Conservation (phyloP, 2,888 invertebrate genomes). For the Nasonia oneida region DNA sequence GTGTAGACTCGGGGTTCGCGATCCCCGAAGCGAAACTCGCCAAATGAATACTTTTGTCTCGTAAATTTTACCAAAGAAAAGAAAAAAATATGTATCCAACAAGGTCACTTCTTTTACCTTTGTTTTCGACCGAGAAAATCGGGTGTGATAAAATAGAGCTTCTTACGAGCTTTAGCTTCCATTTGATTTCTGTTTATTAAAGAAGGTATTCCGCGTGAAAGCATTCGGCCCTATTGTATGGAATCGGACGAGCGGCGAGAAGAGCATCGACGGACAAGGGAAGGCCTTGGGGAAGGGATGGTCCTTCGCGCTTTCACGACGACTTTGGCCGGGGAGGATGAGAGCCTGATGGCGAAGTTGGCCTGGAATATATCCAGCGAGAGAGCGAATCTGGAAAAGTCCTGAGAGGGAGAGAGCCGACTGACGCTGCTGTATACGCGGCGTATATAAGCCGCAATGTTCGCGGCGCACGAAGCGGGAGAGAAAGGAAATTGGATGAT, state of each 20-base stretch:
- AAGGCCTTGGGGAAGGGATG: constrained; percentile 45
- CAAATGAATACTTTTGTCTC: constrained; percentile 16
- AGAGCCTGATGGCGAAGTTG: constrained; percentile 62
- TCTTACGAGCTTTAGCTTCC: constrained; percentile 19
- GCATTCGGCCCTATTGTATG: constrained; percentile 39
- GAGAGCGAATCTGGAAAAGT: constrained; percentile 50
- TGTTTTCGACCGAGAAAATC: not conserved
- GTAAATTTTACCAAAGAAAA: not conserved
- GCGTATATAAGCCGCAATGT: constrained; percentile 63
- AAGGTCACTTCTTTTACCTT: not conserved
- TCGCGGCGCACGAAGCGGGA: constrained; percentile 65
- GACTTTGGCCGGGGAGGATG: constrained; percentile 37
- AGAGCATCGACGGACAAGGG: constrained; percentile 62
- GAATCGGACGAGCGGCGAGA: constrained; percentile 37
- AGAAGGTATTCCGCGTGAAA: constrained; percentile 34
- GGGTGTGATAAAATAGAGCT: not conserved
- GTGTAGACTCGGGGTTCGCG: constrained; percentile 40
- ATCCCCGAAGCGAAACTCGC: constrained; percentile 1
- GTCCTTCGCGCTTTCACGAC: constrained; percentile 58
- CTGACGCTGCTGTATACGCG: not conserved
- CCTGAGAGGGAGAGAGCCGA: constrained; percentile 29
- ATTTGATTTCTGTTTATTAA: constrained; percentile 42
- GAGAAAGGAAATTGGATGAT: constrained; percentile 78
- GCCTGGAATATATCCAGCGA: constrained; percentile 45
- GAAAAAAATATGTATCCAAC: not conserved